phyloP scores from a whole-genome alignment of 2,797 vertebrate species.

The Coilia nasus region DNA sequence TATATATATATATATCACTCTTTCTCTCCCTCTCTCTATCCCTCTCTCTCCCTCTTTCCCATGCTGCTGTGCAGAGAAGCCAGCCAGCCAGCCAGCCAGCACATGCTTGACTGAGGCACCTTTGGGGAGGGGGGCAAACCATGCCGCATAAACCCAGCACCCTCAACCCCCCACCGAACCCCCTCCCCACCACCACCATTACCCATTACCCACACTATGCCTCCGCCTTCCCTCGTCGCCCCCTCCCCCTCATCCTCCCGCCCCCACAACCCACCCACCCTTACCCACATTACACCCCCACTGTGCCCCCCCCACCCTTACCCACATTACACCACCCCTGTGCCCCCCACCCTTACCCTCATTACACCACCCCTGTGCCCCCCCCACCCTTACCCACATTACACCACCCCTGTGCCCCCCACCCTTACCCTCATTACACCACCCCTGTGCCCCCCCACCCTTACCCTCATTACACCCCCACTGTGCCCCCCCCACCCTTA shows the following conservation, averaged over 20 bases:
- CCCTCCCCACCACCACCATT: slow-evolving; percentile 35
- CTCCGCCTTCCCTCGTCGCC: background rate
- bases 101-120: background rate
- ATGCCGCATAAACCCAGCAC: slow-evolving; percentile 22
- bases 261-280: slow-evolving; percentile 41
- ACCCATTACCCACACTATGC: background rate
- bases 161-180: slow-evolving; percentile 67
- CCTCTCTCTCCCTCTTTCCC: background rate
- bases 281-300: background rate
- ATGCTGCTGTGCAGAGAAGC: background rate
- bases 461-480: background rate
- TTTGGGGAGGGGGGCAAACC: background rate
- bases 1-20: too few relatives aligned
- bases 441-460: background rate
- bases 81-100: background rate
- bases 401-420: too few relatives aligned
- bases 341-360: too few relatives aligned
- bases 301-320: background rate
- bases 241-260: slow-evolving; percentile 37
- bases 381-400: slow-evolving; percentile 43
- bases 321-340: background rate
- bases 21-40: too few relatives aligned
- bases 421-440: too few relatives aligned
- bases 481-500: background rate
- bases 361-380: slow-evolving; percentile 53